These are phyloP conservation scores for Aplidium turbinatum DNA, from an alignment of 23 tunicate genomes.

Conservation along the genomic window DNA sequence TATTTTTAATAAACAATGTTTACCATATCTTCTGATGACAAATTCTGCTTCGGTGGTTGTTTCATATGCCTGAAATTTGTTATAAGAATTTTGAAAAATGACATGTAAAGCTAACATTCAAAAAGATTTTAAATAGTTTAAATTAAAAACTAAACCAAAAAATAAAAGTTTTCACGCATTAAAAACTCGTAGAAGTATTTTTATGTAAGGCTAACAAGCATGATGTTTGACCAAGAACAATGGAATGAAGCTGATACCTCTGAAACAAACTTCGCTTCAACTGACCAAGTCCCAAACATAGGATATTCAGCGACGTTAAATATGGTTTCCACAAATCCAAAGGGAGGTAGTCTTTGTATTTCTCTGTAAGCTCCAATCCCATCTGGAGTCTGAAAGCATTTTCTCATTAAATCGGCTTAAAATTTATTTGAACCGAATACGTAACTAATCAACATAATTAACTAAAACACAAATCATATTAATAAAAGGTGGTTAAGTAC, in stretches of 20 bases:
- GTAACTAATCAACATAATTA: no score
- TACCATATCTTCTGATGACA: slow-evolving; percentile 22
- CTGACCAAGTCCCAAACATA: slow-evolving; percentile 40
- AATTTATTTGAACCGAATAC: neutral
- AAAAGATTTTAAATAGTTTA: no score
- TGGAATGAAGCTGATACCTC: no score
- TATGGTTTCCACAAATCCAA: slow-evolving; percentile 9
- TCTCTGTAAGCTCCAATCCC: slow-evolving; percentile 27
- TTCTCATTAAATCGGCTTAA: neutral
- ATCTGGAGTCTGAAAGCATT: slow-evolving; percentile 27
- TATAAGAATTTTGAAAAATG: neutral
- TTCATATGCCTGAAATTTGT: slow-evolving; percentile 7
- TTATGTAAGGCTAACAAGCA: no score
- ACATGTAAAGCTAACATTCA: no score
- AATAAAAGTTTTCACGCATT: neutral
- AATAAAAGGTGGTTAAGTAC: no score
- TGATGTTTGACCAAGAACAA: no score
- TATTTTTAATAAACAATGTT: no score
- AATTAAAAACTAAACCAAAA: neutral
- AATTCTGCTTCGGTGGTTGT: slow-evolving; percentile 9
- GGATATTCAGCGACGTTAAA: slow-evolving; percentile 37
- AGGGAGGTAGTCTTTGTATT: neutral
- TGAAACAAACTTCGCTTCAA: slow-evolving; percentile 30
- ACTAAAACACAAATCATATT: no score
- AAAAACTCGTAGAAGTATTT: no score